A percentile compares a stretch with the other conserved stretches of the same genome.
These are phyloP conservation scores for Patella pellucida DNA, from an alignment of 2,888 invertebrate genomes.

Conservation along the genomic window DNA sequence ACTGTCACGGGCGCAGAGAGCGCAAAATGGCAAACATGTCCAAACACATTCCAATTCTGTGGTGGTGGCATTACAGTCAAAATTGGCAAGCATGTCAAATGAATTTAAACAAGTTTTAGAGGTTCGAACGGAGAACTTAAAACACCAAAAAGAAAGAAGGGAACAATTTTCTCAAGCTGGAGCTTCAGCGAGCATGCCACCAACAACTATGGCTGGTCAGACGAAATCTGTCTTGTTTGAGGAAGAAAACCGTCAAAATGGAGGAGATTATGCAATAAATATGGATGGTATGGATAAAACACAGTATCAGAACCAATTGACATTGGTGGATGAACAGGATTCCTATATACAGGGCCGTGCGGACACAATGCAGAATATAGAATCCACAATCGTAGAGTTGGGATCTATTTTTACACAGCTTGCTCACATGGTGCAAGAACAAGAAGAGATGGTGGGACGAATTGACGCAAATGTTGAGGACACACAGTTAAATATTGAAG, in stretches of 20 bases:
- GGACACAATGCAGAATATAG: slow-evolving; percentile 99
- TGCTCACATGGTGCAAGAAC: slow-evolving; percentile 92
- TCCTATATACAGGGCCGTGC: slow-evolving; percentile 92
- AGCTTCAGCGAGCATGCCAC: slow-evolving; percentile 67
- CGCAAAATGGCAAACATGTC: slow-evolving; percentile 80
- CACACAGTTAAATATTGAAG: slow-evolving; percentile 95
- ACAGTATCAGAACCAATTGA: slow-evolving; percentile 74
- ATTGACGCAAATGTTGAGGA: slow-evolving; percentile 98
- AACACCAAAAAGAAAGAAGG: slow-evolving; percentile 91
- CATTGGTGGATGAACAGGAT: slow-evolving; percentile 88
- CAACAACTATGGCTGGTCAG: slow-evolving; percentile 68
- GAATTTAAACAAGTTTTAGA: slow-evolving; percentile 98
- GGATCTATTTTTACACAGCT: slow-evolving; percentile 97
- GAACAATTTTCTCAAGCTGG: slow-evolving; percentile 80
- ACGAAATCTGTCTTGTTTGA: slow-evolving; percentile 72
- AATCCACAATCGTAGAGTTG: slow-evolving; percentile 97
- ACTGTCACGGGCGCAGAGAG: slow-evolving; percentile 59
- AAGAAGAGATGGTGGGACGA: slow-evolving; percentile 94
- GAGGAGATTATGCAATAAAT: slow-evolving; percentile 86
- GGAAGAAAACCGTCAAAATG: slow-evolving; percentile 70
- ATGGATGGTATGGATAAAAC: slow-evolving; percentile 77
- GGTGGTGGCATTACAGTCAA: slow-evolving; percentile 77
- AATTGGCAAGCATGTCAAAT: slow-evolving; percentile 95
- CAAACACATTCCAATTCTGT: slow-evolving; percentile 71
- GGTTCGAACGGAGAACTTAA: slow-evolving; percentile 96